These are phyloP conservation scores for Procavia capensis DNA, from an alignment of 2,113 vertebrate species.

Conservation along the genomic window DNA sequence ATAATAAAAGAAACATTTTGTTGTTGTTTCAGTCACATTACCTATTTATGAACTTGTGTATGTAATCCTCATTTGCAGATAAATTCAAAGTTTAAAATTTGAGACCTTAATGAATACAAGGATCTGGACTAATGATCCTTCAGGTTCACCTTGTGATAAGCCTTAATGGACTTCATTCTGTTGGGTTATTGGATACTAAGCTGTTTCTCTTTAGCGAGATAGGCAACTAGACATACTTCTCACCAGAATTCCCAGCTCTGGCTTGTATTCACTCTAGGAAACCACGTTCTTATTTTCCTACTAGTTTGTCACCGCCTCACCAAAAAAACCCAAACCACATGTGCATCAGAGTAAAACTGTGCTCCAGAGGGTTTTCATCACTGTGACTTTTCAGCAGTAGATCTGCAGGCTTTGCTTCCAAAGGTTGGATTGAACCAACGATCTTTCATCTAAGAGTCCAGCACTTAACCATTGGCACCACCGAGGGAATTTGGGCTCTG, in stretches of 20 bases:
- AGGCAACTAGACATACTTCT: neutral
- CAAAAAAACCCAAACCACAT: neutral
- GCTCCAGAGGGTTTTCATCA: neutral
- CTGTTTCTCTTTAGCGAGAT: neutral
- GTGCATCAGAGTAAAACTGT: neutral
- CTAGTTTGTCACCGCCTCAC: neutral
- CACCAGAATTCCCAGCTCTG: accelerated
- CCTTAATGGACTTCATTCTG: too few relatives aligned
- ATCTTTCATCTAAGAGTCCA: neutral
- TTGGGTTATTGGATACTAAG: neutral
- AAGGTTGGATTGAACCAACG: neutral
- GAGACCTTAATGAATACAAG: neutral
- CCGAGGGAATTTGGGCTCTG: neutral
- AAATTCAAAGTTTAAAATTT: neutral
- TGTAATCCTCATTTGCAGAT: neutral
- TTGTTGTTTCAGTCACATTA: neutral
- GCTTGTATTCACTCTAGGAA: neutral
- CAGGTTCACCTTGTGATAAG: neutral
- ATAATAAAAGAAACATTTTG: neutral
- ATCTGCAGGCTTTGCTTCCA: neutral
- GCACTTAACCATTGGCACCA: neutral
- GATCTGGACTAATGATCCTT: neutral
- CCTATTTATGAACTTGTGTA: neutral
- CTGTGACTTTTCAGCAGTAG: neutral
- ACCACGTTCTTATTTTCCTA: neutral